A percentile compares a stretch with the other conserved stretches of the same genome.
Evolutionary conservation across 1,140 invertebrate genomes (phyloP).

Genomic region (Drosophila yakuba): DNA sequence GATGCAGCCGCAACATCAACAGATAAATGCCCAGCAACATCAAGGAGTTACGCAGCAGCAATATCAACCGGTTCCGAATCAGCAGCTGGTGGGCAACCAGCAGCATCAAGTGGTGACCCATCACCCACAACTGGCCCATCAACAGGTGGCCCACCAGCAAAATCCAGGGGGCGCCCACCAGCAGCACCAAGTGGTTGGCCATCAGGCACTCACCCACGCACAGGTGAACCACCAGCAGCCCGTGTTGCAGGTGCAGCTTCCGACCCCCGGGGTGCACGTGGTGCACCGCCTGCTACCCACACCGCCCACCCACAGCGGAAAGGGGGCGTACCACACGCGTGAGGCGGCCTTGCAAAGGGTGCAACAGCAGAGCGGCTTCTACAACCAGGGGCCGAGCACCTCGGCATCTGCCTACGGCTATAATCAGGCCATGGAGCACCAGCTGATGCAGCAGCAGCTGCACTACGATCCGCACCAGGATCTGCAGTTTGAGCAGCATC

Average conservation of each 20-base stretch:
- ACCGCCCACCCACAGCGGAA: constrained; percentile 60
- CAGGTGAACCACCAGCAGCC: neutral
- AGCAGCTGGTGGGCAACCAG: neutral
- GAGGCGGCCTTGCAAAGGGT: constrained; percentile 67
- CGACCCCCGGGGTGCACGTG: neutral
- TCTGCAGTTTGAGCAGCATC: constrained; percentile 24
- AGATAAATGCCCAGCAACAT: constrained; percentile 2
- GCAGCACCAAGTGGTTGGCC: neutral
- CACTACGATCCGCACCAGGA: constrained; percentile 52
- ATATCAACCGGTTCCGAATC: neutral
- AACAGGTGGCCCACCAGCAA: neutral
- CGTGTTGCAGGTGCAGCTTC: neutral
- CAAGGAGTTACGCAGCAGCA: neutral
- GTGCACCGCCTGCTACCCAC: constrained; percentile 66
- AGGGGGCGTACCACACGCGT: constrained; percentile 63
- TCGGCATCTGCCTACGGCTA: constrained; percentile 33
- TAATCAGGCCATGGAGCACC: constrained; percentile 7
- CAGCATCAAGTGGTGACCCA: neutral
- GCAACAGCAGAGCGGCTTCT: constrained; percentile 68
- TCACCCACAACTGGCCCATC: neutral
- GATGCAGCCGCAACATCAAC: constrained; percentile 9
- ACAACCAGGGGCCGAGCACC: constrained; percentile 8
- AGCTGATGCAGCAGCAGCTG: constrained; percentile 3
- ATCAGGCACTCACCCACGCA: neutral
- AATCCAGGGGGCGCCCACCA: neutral